Evolutionary conservation across 2,797 vertebrate species (phyloP), one percentile per base, ranked within the genome.

Genomic region (Sebastes minor): DNA sequence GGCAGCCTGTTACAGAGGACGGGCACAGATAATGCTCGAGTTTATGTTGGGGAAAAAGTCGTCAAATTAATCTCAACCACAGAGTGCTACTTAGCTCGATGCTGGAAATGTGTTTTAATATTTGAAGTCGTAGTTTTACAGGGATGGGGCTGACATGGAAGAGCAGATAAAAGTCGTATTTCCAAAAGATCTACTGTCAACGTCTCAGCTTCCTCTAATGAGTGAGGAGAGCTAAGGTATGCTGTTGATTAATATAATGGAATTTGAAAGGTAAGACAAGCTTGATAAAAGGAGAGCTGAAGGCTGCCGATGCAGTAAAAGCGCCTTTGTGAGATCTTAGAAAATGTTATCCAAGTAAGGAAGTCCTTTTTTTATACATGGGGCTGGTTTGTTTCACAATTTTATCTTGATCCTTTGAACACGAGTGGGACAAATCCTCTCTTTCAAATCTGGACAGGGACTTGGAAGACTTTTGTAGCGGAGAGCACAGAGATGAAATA

Each of bases 241-340:
- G 85, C 67, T 25, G 73, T 80, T 92, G 85, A 95, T 94, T 94
- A 93, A 88, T 85, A 84, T 90, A 93, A 94, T 88, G 75, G 72
- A 93, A 93, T 83, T 75, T 90, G 89, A 94, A 91, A 94, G 88
- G 83, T 88, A 91, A 87, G 92, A 92, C 74, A 74, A 74, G 86
- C 86, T 86, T 85, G 80, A 91, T 93, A 88, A 91, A 84, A 92
- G 80, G 66, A 86, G 83, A 76, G 80, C 77, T 87, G 76, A 86
- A 84, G 71, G 75, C 71, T 80, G 77, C 77, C 42, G 23, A 87
- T 80, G 71, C 62, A 89, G 8, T 32, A 88, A 84, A 90, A 88
- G 82, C 30, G 49, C 80, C 84, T 86, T 81, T 71, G 60, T 77
- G 68, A 90, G 80, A 88, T 90, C 82, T 81, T 78, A 86, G 57